phyloP scores from a whole-genome alignment of 2,797 vertebrate genomes.

The Graptemys geographica region DNA sequence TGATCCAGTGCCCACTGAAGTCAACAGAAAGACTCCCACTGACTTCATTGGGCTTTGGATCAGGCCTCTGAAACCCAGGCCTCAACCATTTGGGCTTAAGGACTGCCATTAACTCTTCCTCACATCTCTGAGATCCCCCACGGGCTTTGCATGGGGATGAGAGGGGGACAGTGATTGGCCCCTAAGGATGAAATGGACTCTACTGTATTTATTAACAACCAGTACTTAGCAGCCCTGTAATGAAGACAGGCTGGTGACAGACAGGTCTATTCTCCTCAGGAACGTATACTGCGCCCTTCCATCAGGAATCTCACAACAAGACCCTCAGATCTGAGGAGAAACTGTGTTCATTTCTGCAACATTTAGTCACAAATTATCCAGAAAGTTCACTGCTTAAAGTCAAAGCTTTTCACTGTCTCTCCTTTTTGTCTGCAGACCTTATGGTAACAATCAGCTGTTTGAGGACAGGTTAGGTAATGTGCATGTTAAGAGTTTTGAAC shows the following conservation, averaged over 20 bases:
- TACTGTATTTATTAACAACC: fast-evolving
- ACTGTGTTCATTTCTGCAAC: slow-evolving; percentile 19
- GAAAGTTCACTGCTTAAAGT: slow-evolving; percentile 49
- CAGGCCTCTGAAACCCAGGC: not conserved
- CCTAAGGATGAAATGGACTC: fast-evolving
- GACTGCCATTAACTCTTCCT: fast-evolving
- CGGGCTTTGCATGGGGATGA: fast-evolving
- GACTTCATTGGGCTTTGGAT: not conserved
- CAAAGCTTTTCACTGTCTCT: slow-evolving; percentile 26
- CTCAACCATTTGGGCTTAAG: not conserved
- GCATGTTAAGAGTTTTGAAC: slow-evolving; percentile 17
- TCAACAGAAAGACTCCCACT: not conserved
- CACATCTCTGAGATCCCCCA: not conserved
- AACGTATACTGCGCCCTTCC: not conserved
- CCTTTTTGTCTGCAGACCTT: slow-evolving; percentile 51
- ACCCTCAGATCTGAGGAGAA: slow-evolving; percentile 27
- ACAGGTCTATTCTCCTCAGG: not conserved
- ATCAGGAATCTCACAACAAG: not conserved
- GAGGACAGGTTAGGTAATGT: slow-evolving; percentile 49
- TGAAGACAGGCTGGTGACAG: not conserved
- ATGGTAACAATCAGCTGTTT: slow-evolving; percentile 43
- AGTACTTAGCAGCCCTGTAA: not conserved
- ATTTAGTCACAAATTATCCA: slow-evolving; percentile 57
- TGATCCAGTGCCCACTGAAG: not conserved
- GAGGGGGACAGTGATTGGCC: not conserved